These are phyloP conservation scores for Bombus sylvicola DNA, from an alignment of 1,140 invertebrate species.

Conservation along the genomic window DNA sequence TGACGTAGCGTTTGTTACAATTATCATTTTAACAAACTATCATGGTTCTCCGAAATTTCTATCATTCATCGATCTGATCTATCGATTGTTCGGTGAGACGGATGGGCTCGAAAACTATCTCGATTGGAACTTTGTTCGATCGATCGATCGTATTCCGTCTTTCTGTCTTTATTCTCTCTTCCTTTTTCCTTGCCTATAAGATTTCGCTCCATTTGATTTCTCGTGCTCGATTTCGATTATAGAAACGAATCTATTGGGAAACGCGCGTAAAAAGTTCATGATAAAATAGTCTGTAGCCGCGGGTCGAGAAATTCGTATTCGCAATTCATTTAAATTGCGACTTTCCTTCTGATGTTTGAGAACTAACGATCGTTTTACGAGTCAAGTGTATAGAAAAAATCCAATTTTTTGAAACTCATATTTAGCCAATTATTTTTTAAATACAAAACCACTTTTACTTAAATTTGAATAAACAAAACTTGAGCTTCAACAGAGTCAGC, in stretches of 20 bases:
- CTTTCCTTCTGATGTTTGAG: not conserved
- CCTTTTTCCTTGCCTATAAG: not conserved
- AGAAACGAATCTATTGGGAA: not conserved
- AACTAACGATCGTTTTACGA: not conserved
- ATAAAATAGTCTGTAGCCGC: not conserved
- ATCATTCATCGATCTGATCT: not conserved
- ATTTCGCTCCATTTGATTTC: not conserved
- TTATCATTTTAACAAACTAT: not conserved
- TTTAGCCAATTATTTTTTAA: not conserved
- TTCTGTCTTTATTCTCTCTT: too few species aligned
- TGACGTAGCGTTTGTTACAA: not conserved
- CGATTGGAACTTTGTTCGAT: too few species aligned
- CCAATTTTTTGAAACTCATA: not conserved
- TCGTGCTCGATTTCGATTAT: not conserved
- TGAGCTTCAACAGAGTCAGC: not conserved
- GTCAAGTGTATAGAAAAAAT: not conserved
- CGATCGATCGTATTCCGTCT: too few species aligned
- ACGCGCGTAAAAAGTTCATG: not conserved
- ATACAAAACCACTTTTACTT: not conserved
- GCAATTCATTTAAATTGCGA: too few species aligned
- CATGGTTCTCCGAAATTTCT: not conserved
- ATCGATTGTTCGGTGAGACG: not conserved
- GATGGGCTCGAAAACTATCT: not conserved
- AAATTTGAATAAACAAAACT: not conserved
- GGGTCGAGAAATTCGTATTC: not conserved